A percentile compares a stretch with the other conserved stretches of the same genome.
These are phyloP conservation scores for Mesitornis unicolor DNA, from an alignment of 2,113 vertebrate genomes.

Conservation along the genomic window DNA sequence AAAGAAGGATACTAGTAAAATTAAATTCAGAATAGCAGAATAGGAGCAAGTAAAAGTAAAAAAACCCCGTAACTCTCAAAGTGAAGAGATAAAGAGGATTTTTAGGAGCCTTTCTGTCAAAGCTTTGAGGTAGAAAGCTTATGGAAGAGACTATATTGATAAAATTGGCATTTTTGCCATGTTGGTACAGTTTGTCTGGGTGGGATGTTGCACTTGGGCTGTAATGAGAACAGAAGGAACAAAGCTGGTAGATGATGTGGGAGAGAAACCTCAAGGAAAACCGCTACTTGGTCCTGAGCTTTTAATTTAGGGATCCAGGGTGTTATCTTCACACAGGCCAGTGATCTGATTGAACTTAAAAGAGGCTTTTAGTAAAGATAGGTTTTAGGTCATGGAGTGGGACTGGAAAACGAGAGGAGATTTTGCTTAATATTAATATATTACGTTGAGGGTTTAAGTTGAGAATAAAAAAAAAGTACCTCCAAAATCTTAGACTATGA, in stretches of 20 bases:
- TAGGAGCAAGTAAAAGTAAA: not conserved
- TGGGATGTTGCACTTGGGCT: not conserved
- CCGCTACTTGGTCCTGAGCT: not conserved
- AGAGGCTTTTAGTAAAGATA: not conserved
- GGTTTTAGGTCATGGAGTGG: not conserved
- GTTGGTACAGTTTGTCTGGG: not conserved
- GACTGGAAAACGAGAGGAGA: not conserved
- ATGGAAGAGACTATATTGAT: not conserved
- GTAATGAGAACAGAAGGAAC: not conserved
- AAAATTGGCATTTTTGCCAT: not conserved
- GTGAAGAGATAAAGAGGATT: fast-evolving
- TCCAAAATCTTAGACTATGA: not conserved
- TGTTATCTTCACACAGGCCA: not conserved
- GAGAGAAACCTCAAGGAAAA: not conserved
- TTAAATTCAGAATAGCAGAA: not conserved
- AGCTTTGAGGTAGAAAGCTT: not conserved
- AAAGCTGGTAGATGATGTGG: not conserved
- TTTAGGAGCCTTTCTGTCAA: not conserved
- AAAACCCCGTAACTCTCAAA: fast-evolving
- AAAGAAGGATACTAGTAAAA: not conserved
- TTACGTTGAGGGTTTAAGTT: not conserved
- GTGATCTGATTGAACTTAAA: not conserved
- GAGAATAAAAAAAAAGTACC: not conserved
- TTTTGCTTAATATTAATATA: not conserved
- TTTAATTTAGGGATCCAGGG: not conserved